Base-by-base conservation (phyloP, 1,140 invertebrate genomes). In the Pogonomyrmex californicus region DNA sequence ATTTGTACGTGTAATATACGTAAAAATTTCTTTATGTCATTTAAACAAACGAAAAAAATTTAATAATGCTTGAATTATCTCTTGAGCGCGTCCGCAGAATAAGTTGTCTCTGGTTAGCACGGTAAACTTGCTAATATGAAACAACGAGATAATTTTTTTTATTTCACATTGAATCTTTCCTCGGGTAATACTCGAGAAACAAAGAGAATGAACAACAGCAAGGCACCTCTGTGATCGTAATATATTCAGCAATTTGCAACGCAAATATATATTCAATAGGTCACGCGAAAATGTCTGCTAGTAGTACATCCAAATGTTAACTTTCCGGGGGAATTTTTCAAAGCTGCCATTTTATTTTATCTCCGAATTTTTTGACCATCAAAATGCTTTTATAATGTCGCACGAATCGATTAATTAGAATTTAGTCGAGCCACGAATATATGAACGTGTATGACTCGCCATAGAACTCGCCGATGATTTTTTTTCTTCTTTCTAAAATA, bases 271-370 rank as follows among this genome's bases (percentile, higher is more conserved):
- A 87, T 89, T 91, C 86, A 77, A 79, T 66, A 47, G 47, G 23
- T 30, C 70, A 73, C 30, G 77, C 60, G 68, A 62, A 87, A 85
- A 82, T 77, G 87, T 73, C 85, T 90, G 91, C 85, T 63, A 87
- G 62, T 89, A 87, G 85, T 87, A 76, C 86, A 71, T 87, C 85
- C 86, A 88, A 91, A 87, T 81, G 79, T 90, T 85, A 87, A 83
- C 76, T 33, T 82, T 68, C 49, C 81, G 68, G n/a, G 44, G 75
- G 68, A 87, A 23, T 23, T 23, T 76, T 85, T 87, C 68, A 49
- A 87, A 78, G 44, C 60, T 68, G 49, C 12, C 36, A 86, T 79
- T 62, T 73, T 2, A 86, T 79, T 62, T 73, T 2, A 23, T 38
- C 3, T 12, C 38, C 17, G 56, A 62, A 36, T 23, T 49, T 83